phyloP scores from a whole-genome alignment of 2,888 invertebrate genomes.

The Dascillus cervinus region DNA sequence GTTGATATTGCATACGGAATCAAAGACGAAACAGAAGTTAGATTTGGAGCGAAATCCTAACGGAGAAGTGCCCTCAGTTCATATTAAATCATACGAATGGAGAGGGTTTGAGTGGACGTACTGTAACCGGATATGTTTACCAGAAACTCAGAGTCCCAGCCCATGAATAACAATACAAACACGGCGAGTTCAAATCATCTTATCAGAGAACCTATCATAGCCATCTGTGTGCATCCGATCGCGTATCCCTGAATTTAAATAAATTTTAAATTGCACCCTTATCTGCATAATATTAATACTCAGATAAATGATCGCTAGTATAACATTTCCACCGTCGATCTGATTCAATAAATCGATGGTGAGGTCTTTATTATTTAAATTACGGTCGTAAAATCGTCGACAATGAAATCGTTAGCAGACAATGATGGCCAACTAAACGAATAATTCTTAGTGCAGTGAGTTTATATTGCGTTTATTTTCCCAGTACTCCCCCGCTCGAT shows the following conservation, averaged over 20 bases:
- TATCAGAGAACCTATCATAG: constrained; percentile 20
- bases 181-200: constrained; percentile 19
- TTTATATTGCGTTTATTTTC: constrained; percentile 17
- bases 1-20: constrained; percentile 9
- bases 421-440: too few relatives aligned
- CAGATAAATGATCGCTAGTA: too few relatives aligned
- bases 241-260: constrained; percentile 20
- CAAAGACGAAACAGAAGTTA: constrained; percentile 13
- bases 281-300: too few relatives aligned
- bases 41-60: constrained; percentile 10
- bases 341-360: too few relatives aligned
- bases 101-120: constrained; percentile 16
- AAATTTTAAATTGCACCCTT: constrained; percentile 25
- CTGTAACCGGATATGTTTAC: constrained; percentile 30
- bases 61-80: constrained; percentile 14
- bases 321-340: too few relatives aligned
- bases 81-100: constrained; percentile 20
- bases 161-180: constrained; percentile 30
- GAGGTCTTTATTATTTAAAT: too few relatives aligned
- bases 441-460: constrained; percentile 17
- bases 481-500: constrained; percentile 14
- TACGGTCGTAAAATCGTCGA: too few relatives aligned
- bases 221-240: constrained; percentile 19
- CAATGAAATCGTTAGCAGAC: too few relatives aligned
- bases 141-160: constrained; percentile 27